Evolutionary conservation across 2,888 invertebrate genomes (phyloP), one percentile per base, ranked within the genome.

Genomic region (Germaria angustata): DNA sequence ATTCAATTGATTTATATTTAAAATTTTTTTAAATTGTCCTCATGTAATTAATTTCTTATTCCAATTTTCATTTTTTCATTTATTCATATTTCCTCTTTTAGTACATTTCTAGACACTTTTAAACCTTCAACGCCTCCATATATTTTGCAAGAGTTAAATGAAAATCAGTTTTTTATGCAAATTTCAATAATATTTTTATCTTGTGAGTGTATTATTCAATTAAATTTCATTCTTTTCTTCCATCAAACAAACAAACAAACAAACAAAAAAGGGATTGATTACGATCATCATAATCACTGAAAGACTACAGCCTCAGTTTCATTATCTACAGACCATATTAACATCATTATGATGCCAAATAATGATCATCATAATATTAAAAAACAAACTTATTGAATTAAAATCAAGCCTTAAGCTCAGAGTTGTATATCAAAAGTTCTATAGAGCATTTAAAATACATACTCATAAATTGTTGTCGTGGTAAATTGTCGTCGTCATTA

Each of bases 131-230:
- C 84, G 73, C 84, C 80, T 78, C 22, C 80, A 84, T 59, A 24
- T 17, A 55, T 41, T 46, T 44, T 15, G 22, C 39, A 20, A 28
- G 22, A 20, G 49, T 69, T 80, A 84, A 84, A 84, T 85, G 82
- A 88, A n/a, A n/a, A 85, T 41, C 57, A 61, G 73, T 75, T 78
- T 65, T 69, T 69, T 79, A 82, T 82, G 82, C 75, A 79, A 82
- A 82, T 82, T 82, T 75, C 36, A 78, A 63, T 81, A 44, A 44
- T 44, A 77, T 72, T 44, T 68, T 59, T 63, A 57, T 11, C 41
- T 32, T 32, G 2, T 15, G 22, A n/a, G 36, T 24, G 20, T 71
- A 46, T 55, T 63, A 69, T 82, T 82, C 63, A 81, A 82, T 79
- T 75, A 82, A 82, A 79, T 78, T 78, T 79, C 75, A 75, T 73